Conservation (phyloP, 2,888 invertebrate genomes). For the Sinohyriopsis cumingii region DNA sequence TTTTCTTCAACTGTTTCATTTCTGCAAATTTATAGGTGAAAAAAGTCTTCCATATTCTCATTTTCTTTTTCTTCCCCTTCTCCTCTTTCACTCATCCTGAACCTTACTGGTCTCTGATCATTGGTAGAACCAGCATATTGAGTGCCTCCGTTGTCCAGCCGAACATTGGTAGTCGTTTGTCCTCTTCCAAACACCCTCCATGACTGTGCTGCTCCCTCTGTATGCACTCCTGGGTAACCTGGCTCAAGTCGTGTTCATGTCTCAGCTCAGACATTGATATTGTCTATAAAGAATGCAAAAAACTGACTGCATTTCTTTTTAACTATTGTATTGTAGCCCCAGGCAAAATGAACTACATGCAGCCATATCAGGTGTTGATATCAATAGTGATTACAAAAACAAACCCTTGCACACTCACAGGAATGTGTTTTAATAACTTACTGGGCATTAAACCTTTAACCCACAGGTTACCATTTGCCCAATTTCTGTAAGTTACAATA, state of each 20-base stretch:
- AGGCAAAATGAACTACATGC: no score
- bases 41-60: not conserved
- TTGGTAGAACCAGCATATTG: slow-evolving; percentile 93
- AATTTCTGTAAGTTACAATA: no score
- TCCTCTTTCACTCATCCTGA: not conserved
- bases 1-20: no score
- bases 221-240: slow-evolving; percentile 20
- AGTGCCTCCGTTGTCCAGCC: slow-evolving; percentile 97
- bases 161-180: slow-evolving; percentile 90
- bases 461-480: no score
- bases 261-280: slow-evolving; percentile 76
- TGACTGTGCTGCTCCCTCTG: slow-evolving; percentile 31
- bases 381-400: no score
- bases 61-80: not conserved
- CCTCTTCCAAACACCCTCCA: slow-evolving; percentile 74
- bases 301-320: not conserved
- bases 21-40: no score
- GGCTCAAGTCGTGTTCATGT: slow-evolving; percentile 53
- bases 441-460: no score
- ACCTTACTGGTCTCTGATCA: slow-evolving; percentile 92
- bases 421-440: no score
- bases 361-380: no score
- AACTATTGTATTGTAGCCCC: not conserved
- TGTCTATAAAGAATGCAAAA: slow-evolving; percentile 44
- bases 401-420: no score